These are phyloP conservation scores for Lipophrys pholis DNA, from an alignment of 2,113 vertebrate genomes.

Conservation along the genomic window DNA sequence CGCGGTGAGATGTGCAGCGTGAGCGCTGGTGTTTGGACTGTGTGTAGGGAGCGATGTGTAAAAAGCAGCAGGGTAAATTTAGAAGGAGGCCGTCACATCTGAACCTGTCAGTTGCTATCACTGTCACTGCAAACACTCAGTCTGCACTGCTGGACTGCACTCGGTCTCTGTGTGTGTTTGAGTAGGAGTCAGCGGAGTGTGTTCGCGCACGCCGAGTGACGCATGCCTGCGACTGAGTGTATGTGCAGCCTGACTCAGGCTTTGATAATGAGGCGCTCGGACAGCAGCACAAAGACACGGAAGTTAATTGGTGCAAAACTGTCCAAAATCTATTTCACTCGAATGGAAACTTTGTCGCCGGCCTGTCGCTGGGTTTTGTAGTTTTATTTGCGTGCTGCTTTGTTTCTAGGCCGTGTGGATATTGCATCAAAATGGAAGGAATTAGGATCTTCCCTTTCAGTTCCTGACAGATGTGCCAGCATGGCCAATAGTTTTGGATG, in stretches of 20 bases:
- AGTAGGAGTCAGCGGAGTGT: background rate
- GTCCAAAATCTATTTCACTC: slow-evolving; percentile 2
- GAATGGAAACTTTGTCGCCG: background rate
- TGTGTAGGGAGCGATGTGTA: slow-evolving; percentile 2
- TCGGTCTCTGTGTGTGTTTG: background rate
- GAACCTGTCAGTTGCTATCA: slow-evolving; percentile 42
- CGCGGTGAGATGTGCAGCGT: background rate
- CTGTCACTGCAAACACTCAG: slow-evolving; percentile 29
- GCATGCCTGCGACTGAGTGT: background rate
- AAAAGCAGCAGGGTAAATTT: slow-evolving; percentile 46
- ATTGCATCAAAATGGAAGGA: too few relatives aligned
- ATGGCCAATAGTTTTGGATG: too few relatives aligned
- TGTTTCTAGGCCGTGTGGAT: too few relatives aligned
- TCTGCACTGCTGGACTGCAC: slow-evolving; percentile 10
- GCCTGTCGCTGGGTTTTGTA: background rate
- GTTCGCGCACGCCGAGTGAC: background rate
- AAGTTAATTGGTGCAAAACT: slow-evolving; percentile 38
- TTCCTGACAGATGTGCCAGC: too few relatives aligned
- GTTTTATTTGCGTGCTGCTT: too few relatives aligned
- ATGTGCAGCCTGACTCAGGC: slow-evolving; percentile 43
- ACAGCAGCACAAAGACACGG: slow-evolving; percentile 6
- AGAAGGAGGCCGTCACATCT: slow-evolving; percentile 40
- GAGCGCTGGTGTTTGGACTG: background rate
- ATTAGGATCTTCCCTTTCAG: too few relatives aligned
- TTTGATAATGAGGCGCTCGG: slow-evolving; percentile 30